phyloP scores from a whole-genome alignment of 1,140 invertebrate species.

The Manduca sexta region DNA sequence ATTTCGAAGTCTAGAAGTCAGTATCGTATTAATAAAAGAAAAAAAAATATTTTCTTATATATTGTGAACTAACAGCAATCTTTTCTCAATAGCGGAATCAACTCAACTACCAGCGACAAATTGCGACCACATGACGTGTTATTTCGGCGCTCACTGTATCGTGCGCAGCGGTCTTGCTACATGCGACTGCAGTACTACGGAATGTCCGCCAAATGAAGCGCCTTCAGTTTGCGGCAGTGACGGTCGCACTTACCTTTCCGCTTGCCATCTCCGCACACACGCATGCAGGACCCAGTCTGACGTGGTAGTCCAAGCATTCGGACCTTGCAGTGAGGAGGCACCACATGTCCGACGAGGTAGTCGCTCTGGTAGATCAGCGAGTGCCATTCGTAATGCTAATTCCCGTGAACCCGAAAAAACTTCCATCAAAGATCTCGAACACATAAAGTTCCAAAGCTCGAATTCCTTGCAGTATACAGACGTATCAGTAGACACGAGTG shows the following conservation, averaged over 20 bases:
- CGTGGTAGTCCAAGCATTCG: constrained; percentile 84
- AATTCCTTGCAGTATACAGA: constrained; percentile 43
- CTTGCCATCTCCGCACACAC: constrained; percentile 81
- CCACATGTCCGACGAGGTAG: constrained; percentile 65
- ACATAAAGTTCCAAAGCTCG: constrained; percentile 28
- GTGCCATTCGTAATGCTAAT: not conserved
- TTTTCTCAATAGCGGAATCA: constrained; percentile 75
- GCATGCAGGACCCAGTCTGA: constrained; percentile 86
- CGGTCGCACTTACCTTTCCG: constrained; percentile 83
- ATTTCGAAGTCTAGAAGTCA: not conserved
- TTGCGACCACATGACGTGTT: constrained; percentile 85
- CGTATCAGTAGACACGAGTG: constrained; percentile 58
- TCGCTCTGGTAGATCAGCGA: constrained; percentile 33
- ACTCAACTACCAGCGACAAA: constrained; percentile 78
- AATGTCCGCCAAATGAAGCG: constrained; percentile 72
- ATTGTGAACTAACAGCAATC: not conserved
- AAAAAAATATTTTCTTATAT: not conserved
- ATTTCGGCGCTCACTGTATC: constrained; percentile 87
- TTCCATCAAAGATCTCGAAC: constrained; percentile 16
- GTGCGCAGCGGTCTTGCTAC: constrained; percentile 79
- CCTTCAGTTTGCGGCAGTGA: constrained; percentile 83
- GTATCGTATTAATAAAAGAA: not conserved
- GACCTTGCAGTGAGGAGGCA: constrained; percentile 74
- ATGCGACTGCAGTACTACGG: constrained; percentile 78
- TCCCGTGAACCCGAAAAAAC: constrained; percentile 3